Percentiles rank a stretch among this genome's conserved stretches.
Conservation (phyloP, 1,140 invertebrate species). For the Tetranychus cinnabarinus region DNA sequence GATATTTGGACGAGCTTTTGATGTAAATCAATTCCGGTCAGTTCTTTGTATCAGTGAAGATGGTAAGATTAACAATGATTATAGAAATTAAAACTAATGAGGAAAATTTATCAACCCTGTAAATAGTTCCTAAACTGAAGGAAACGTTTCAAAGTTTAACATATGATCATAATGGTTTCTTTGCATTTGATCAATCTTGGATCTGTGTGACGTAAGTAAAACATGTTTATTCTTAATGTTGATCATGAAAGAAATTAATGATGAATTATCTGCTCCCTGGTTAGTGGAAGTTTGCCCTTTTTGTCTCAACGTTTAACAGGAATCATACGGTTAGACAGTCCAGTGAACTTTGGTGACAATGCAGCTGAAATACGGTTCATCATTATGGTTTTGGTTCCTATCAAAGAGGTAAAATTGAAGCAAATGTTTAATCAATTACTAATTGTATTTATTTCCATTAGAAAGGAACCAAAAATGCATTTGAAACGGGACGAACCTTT, state of each 20-base stretch:
- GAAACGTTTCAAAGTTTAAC: too few species aligned
- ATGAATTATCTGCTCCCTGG: not conserved
- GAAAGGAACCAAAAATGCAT: conserved; percentile 14
- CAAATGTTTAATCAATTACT: not conserved
- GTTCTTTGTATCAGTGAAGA: too few species aligned
- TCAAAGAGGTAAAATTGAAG: not conserved
- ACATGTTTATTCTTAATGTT: not conserved
- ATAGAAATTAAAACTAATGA: too few species aligned
- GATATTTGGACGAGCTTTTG: too few species aligned
- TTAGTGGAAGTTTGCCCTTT: not conserved
- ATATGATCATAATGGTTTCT: not conserved
- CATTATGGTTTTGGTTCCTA: not conserved
- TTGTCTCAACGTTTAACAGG: not conserved
- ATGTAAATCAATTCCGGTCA: too few species aligned
- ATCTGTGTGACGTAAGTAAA: not conserved
- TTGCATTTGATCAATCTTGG: not conserved
- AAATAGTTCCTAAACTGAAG: too few species aligned
- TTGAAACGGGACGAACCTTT: conserved; percentile 17
- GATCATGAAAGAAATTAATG: not conserved
- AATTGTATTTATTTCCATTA: not conserved
- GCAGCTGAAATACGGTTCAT: not conserved
- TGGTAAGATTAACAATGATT: too few species aligned
- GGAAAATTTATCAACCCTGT: too few species aligned
- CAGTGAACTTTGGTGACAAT: not conserved
- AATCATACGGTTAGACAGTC: not conserved